Conservation (phyloP, 1,140 invertebrate genomes). For the Drosophila oshimai region DNA sequence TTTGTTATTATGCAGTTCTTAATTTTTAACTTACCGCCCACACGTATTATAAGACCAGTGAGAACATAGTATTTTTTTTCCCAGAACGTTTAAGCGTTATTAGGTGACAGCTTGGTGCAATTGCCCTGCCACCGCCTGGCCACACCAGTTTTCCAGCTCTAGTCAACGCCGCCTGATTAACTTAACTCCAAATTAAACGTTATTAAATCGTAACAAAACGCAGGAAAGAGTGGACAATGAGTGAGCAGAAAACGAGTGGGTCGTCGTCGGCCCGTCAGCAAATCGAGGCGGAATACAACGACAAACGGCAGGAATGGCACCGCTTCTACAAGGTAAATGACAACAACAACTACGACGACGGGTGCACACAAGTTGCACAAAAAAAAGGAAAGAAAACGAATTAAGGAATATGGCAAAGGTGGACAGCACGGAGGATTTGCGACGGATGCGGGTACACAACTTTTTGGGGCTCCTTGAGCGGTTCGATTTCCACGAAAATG, state of each 20-base stretch:
- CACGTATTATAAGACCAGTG: no score
- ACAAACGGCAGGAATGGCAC: constrained; percentile 86
- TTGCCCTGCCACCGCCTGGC: neutral
- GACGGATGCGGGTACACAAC: constrained; percentile 27
- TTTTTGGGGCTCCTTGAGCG: constrained; percentile 36
- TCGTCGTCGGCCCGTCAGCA: constrained; percentile 33
- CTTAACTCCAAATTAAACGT: constrained; percentile 53
- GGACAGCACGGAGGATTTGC: neutral
- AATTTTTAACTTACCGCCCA: no score
- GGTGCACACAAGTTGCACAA: constrained; percentile 14
- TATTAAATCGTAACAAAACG: constrained; percentile 31
- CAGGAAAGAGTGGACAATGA: constrained; percentile 54
- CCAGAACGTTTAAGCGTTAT: neutral
- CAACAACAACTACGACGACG: constrained; percentile 19
- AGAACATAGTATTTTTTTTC: neutral
- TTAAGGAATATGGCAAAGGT: neutral
- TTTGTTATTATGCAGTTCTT: no score
- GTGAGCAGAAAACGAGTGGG: constrained; percentile 44
- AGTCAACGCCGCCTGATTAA: constrained; percentile 42
- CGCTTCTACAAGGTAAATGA: constrained; percentile 86
- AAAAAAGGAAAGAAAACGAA: neutral
- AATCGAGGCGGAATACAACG: constrained; percentile 87
- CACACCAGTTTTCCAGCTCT: neutral
- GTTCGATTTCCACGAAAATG: constrained; percentile 77
- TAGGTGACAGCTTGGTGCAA: neutral